Evolutionary conservation across 2,888 invertebrate species (phyloP), one percentile per base, ranked within the genome.

Genomic region (Diploptera punctata): DNA sequence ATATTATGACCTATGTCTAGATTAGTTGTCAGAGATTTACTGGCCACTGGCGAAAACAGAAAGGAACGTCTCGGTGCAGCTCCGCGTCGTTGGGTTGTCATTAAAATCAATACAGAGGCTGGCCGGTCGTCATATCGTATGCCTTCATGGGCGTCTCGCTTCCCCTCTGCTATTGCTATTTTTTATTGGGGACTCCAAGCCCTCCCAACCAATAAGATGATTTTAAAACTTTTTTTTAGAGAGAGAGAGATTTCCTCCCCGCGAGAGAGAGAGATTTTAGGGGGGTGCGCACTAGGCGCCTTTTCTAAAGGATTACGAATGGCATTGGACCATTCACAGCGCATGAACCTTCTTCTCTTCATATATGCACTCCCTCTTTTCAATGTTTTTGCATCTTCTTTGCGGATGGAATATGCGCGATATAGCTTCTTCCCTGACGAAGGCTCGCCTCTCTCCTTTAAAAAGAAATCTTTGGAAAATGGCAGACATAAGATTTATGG

Each of bases 201-300:
- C 77, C 77, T 74, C 78, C 73, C 73, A 73, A 70, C 73, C 73
- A 73, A 73, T 73, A 73, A 73, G 73, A 73, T 70, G 65, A 73
- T 69, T 73, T 73, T 69, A 67, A 73, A 73, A 73, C 72, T 72
- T 62, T 72, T 72, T 72, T 72, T 65, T 54, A 24, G 13, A 33
- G 57, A 57, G 57, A 57, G 57, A 54, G 26, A 57, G n/a, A 57
- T 29, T 16, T 31, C 13, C 44, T 65, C 65, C 43, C 65, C 65
- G 24, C n/a, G 70, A 65, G 62, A 19, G 29, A 33, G 61, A 24
- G 61, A 21, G 62, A 62, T 24, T n/a, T n/a, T n/a, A n/a, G 43
- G 19, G 47, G 60, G 44, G 67, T 49, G 43, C 57, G 71, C 72
- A 67, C 72, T 68, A 43, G 72, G 72, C 68, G 61, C n/a, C n/a